Percentiles rank a stretch among this genome's conserved stretches.
phyloP scores from a whole-genome alignment of 1,140 invertebrate species.

The Belonocnema kinseyi region DNA sequence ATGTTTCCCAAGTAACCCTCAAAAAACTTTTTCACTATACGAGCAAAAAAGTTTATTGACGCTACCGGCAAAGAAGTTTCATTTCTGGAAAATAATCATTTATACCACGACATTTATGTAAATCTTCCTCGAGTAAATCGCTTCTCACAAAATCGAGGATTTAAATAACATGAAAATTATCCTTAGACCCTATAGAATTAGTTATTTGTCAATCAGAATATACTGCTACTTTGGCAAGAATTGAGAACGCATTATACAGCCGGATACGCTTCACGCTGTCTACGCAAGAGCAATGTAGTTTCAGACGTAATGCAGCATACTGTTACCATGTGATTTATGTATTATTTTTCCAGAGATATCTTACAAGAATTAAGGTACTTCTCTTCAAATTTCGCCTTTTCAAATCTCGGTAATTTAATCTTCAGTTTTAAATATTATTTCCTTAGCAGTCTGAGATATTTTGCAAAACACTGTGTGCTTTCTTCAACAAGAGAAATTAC shows the following conservation, averaged over 20 bases:
- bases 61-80: too few species aligned
- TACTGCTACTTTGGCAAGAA: conserved; percentile 8
- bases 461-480: too few species aligned
- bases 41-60: too few species aligned
- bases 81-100: too few species aligned
- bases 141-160: not conserved
- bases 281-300: conserved; percentile 21
- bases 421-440: not conserved
- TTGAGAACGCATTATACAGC: not conserved
- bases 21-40: too few species aligned
- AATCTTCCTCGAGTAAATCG: not conserved
- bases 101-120: too few species aligned
- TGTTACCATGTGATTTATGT: not conserved
- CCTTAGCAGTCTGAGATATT: not conserved
- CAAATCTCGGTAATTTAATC: not conserved
- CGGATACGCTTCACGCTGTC: not conserved
- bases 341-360: not conserved
- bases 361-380: not conserved
- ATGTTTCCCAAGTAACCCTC: too few species aligned
- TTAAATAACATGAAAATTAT: not conserved
- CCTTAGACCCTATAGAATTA: not conserved
- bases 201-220: not conserved
- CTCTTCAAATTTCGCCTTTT: not conserved
- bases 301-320: not conserved
- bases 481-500: too few species aligned